Conservation (phyloP, 2,888 invertebrate genomes). For the Andrena marginata region DNA sequence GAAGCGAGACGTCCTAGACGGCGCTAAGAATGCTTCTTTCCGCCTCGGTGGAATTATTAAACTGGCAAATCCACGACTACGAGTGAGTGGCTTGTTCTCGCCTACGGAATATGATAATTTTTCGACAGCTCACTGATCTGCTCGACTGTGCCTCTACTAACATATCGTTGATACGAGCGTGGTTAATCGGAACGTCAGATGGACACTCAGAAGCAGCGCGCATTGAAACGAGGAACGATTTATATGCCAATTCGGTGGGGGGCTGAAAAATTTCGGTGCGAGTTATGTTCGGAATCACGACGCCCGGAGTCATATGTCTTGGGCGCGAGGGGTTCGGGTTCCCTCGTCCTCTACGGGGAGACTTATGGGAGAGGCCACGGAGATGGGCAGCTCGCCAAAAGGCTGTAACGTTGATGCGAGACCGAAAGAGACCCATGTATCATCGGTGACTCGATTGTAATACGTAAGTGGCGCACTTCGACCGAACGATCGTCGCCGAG, state of each 20-base stretch:
- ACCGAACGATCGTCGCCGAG: conserved; percentile 13
- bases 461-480: conserved; percentile 44
- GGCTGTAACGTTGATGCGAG: conserved; percentile 52
- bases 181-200: conserved; percentile 1
- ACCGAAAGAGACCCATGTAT: conserved; percentile 59
- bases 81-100: too few species aligned
- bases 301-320: conserved; percentile 44
- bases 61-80: too few species aligned
- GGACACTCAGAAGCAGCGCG: conserved; percentile 11
- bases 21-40: too few species aligned
- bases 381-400: conserved; percentile 69
- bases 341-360: conserved; percentile 19
- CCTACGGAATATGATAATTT: too few species aligned
- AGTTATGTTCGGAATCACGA: conserved; percentile 45
- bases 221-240: conserved; percentile 34
- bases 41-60: too few species aligned
- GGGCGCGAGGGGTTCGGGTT: conserved; percentile 3
- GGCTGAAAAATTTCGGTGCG: conserved; percentile 43
- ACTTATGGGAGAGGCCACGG: conserved; percentile 36
- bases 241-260: conserved; percentile 43
- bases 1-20: too few species aligned
- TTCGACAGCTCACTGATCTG: not conserved
- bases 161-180: not conserved
- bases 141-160: too few species aligned
- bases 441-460: conserved; percentile 68